These are phyloP conservation scores for Sylvicola fuscatus DNA, from an alignment of 2,888 invertebrate genomes.

Conservation along the genomic window DNA sequence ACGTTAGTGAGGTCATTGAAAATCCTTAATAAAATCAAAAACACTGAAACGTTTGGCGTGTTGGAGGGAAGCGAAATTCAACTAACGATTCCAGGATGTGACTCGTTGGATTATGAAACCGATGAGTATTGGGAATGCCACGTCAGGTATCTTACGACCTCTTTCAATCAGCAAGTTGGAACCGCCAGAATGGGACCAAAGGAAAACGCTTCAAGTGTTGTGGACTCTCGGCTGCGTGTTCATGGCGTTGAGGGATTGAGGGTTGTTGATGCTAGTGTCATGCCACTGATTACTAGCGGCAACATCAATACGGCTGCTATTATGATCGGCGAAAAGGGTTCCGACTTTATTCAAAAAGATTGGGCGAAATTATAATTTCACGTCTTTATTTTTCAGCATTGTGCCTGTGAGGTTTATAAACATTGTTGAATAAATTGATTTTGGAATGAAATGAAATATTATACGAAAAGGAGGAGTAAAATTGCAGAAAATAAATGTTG, in stretches of 20 bases:
- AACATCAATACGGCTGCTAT: conserved; percentile 71
- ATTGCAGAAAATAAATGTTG: too few relatives aligned
- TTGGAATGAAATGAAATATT: too few relatives aligned
- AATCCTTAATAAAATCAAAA: conserved; percentile 20
- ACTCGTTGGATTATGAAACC: conserved; percentile 12
- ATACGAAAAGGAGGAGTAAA: too few relatives aligned
- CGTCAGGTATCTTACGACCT: conserved; percentile 25
- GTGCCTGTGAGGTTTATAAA: too few relatives aligned
- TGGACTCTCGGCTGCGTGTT: conserved; percentile 27
- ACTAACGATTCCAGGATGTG: conserved; percentile 11
- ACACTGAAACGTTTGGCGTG: conserved; percentile 23
- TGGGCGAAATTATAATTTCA: not conserved
- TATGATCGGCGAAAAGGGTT: conserved; percentile 69
- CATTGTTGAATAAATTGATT: too few relatives aligned
- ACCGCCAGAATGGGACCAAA: conserved; percentile 27
- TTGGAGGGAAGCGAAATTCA: conserved; percentile 19
- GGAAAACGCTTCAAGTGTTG: conserved; percentile 24
- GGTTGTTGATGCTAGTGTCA: conserved; percentile 51
- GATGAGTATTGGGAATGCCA: conserved; percentile 36
- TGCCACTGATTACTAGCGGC: conserved; percentile 54
- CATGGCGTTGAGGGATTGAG: conserved; percentile 37
- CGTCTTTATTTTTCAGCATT: too few relatives aligned
- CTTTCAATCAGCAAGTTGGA: conserved; percentile 27
- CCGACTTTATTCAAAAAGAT: conserved; percentile 29
- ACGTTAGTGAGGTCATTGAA: conserved; percentile 25